Base-by-base conservation (phyloP, 2,797 vertebrate species). In the Philypnodon macrostomus region DNA sequence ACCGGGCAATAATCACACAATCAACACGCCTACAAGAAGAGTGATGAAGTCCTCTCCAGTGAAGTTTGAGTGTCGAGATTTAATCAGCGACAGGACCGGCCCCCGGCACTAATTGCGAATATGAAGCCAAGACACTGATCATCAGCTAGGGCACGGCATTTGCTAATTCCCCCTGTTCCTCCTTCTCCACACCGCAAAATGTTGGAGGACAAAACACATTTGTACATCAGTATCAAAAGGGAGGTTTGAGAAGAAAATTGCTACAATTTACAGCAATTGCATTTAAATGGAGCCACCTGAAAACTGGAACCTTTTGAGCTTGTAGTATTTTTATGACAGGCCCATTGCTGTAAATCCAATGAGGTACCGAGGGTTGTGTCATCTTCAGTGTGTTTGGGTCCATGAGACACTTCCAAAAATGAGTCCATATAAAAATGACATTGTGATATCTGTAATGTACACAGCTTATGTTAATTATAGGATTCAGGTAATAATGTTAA, bases 21-120 rank as follows among this genome's bases (percentile, higher is more conserved):
- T 86, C 83, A 84, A 69, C 77, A 70, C 72, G 63, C 78, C 81
- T 81, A 80, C 67, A 73, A 67, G 77, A 67, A 82, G 81, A 83
- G 77, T 85, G 84, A 89, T 89, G 86, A 85, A 85, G 71, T 83
- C 75, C 77, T 81, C 79, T 79, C 69, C 67, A 83, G 65, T 75
- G 73, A 75, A 81, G 79, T 65, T 58, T 72, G 71, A 70, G 71
- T 74, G 67, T 39, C 0, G 1, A 75, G 71, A 84, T 88, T 87
- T 87, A 89, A 89, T 90, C 83, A 88, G 74, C n/a, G 76, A 75
- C 26, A 2, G 66, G 47, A 63, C 70, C 66, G 23, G 58, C 73
- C 60, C 47, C 47, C 47, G 35, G 48, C 50, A n/a, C 69, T 85
- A 88, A 87, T 88, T 87, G 54, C 74, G 63, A 78, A 73, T 78